Base-by-base conservation (phyloP, 1,140 invertebrate species). In the Drosophila ercepeae region DNA sequence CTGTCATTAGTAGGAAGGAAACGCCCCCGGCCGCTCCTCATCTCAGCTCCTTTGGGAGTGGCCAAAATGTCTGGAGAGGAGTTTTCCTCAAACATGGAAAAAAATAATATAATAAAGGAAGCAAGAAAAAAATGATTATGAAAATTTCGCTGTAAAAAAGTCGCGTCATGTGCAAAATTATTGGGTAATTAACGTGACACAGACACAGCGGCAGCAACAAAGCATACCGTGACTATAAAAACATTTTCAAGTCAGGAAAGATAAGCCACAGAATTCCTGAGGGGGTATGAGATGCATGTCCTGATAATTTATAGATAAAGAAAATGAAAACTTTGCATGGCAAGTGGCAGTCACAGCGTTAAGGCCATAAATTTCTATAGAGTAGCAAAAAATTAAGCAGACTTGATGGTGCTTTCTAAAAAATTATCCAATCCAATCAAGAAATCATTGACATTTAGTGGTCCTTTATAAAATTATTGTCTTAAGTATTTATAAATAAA, bases 121-220 rank as follows among this genome's bases (percentile, higher is more conserved):
- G n/a, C n/a, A 5, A 39, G 16, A 39, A 39, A 57, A 68, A 78
- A 74, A 73, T 63, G 52, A 68, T 78, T 78, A 78, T 78, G 71
- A 61, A 70, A 75, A 79, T 70, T 64, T 51, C 59, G 8, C 16
- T 46, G 46, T 52, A 64, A 64, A 64, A 60, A 75, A 71, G 65
- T 79, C 77, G 77, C 76, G 77, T 75, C 77, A 81, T 79, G 77
- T 79, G 77, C 77, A 81, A 81, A 79, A 79, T 79, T 79, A 79
- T 79, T 79, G 76, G 77, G 77, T 75, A 79, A 79, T 79, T 79
- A 79, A 81, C 71, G 54, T 46, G 68, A 69, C 54, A 76, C 63
- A 78, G 59, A 77, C 61, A 65, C 53, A 49, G 44, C 60, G 45
- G 14, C 63, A 53, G 19, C 61, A 50, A 60, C 53, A 42, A 41